Evolutionary conservation across 2,888 invertebrate species (phyloP).

Genomic region (Drosophila cognata): DNA sequence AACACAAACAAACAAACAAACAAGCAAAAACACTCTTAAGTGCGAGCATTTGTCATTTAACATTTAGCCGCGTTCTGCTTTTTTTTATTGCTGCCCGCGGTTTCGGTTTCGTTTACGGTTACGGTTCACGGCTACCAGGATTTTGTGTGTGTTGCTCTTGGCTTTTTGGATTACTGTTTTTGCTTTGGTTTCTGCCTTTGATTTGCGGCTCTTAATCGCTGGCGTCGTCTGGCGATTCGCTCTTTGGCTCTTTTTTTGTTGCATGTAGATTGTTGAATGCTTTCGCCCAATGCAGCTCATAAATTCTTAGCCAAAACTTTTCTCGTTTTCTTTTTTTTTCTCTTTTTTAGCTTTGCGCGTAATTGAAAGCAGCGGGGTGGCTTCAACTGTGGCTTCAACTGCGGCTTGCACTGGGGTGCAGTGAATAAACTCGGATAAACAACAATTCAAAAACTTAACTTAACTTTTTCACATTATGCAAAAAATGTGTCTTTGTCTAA

Average conservation of each 20-base stretch:
- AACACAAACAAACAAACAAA: background rate
- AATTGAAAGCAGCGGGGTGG: conserved; percentile 78
- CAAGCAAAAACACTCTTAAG: conserved; percentile 32
- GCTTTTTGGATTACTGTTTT: conserved; percentile 25
- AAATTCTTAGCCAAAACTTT: conserved; percentile 56
- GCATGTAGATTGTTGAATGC: conserved; percentile 49
- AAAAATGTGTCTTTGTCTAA: fast-evolving
- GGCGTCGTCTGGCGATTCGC: conserved; percentile 68
- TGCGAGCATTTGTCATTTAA: conserved; percentile 70
- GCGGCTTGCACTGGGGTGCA: conserved; percentile 23
- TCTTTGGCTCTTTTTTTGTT: conserved; percentile 12
- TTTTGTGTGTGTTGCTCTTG: conserved; percentile 27
- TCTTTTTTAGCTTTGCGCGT: conserved; percentile 37
- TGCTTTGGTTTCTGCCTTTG: conserved; percentile 52
- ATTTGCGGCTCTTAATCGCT: conserved; percentile 75
- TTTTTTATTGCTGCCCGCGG: conserved; percentile 33
- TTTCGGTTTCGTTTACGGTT: conserved; percentile 33
- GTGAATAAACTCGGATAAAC: background rate
- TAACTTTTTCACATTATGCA: background rate
- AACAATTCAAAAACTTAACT: background rate
- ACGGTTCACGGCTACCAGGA: conserved; percentile 5
- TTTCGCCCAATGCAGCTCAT: conserved; percentile 66
- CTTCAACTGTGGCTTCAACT: conserved; percentile 22
- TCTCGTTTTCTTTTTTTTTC: background rate
- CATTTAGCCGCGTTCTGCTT: conserved; percentile 32